These are phyloP conservation scores for Tinamus major DNA, from an alignment of 2,797 vertebrate species.

Conservation along the genomic window DNA sequence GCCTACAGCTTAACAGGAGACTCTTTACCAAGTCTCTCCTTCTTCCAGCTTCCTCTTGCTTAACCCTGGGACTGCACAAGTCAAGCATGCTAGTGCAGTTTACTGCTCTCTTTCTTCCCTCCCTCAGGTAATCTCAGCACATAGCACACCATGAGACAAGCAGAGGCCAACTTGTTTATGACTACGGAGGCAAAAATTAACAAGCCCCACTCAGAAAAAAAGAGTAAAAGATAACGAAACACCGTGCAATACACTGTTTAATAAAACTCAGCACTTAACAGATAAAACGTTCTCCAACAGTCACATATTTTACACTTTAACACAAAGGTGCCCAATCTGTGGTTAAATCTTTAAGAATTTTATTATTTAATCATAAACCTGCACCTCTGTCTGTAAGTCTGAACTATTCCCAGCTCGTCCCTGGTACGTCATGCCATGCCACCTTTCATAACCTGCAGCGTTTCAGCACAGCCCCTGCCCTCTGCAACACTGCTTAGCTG, in stretches of 20 bases:
- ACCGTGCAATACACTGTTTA: background rate
- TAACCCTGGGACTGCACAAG: background rate
- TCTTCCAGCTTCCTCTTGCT: background rate
- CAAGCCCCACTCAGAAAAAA: background rate
- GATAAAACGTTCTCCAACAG: fast-evolving
- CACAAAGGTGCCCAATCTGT: background rate
- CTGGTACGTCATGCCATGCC: background rate
- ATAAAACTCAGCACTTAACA: background rate
- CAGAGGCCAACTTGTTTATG: background rate
- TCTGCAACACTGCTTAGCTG: background rate
- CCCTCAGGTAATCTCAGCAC: background rate
- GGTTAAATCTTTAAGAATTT: background rate
- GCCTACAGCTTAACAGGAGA: background rate
- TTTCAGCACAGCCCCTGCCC: background rate
- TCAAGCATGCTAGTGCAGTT: background rate
- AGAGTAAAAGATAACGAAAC: background rate
- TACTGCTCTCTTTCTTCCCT: background rate
- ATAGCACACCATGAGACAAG: background rate
- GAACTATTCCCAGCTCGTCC: background rate
- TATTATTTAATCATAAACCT: background rate
- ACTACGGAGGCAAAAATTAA: background rate
- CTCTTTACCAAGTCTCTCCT: background rate
- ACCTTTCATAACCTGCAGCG: fast-evolving
- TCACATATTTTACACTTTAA: background rate
- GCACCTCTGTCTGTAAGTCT: background rate